Percentiles rank a stretch among this genome's conserved stretches.
Evolutionary conservation across 1,140 invertebrate genomes (phyloP).

Genomic region (Leptopilina clavipes): DNA sequence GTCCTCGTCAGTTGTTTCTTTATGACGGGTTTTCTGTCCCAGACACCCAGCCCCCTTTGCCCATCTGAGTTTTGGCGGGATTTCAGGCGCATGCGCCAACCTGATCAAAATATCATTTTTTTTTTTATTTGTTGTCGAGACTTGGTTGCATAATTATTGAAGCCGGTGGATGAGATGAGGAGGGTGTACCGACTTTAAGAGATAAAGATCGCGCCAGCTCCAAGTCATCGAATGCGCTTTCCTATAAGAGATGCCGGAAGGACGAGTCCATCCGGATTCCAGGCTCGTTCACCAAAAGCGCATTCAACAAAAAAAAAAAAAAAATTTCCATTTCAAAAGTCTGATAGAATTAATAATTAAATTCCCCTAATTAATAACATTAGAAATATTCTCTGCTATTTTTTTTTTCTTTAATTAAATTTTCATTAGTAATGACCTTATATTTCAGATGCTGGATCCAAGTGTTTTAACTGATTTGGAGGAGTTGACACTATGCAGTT

Average conservation of each 20-base stretch:
- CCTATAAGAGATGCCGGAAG: constrained; percentile 23
- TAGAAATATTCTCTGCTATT: no score
- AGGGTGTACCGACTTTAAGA: not conserved
- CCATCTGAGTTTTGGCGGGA: constrained; percentile 69
- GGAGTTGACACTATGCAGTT: constrained; percentile 82
- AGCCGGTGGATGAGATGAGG: constrained; percentile 5
- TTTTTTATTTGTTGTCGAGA: constrained; percentile 29
- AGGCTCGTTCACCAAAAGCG: not conserved
- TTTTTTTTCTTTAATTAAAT: constrained; percentile 8
- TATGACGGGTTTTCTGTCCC: constrained; percentile 40
- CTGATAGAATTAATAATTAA: no score
- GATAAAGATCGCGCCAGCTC: constrained; percentile 5
- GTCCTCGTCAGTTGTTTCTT: constrained; percentile 25
- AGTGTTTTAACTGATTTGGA: constrained; percentile 79
- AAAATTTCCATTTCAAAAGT: no score
- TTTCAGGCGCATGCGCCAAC: constrained; percentile 66
- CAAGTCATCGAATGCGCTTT: constrained; percentile 17
- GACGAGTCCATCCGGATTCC: constrained; percentile 31
- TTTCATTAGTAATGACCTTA: not conserved
- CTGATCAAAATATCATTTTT: constrained; percentile 49
- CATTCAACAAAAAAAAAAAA: not conserved
- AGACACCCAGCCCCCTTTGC: constrained; percentile 45
- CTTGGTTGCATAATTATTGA: constrained; percentile 37
- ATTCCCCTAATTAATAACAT: not conserved
- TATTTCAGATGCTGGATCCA: constrained; percentile 74